Base-by-base conservation (phyloP, 1,140 invertebrate genomes). In the Laodelphax striatellus region DNA sequence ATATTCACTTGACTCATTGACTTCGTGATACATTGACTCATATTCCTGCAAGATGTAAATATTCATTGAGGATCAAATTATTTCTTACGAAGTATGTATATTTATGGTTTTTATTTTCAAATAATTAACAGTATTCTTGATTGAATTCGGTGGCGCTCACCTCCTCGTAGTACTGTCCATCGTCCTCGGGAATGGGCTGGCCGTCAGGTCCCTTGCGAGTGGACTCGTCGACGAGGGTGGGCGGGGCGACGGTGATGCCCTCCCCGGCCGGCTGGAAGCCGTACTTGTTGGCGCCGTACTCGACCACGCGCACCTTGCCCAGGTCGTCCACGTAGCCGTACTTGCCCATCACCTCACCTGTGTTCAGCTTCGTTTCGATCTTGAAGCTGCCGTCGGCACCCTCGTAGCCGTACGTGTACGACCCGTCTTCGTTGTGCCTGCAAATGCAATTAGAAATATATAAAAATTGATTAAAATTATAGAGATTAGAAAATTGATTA, bases 231-330 rank as follows among this genome's bases (percentile, higher is more conserved):
- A 86, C 81, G 6, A 90, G 70, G 0, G 87, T 90, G 44, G 87
- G 86, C 1, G 87, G 87, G 0, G 87, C 85, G 1, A 90, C 86
- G 0, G 86, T 88, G 69, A 91, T 90, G 28, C 87, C 88, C 66
- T 90, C 87, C n/a, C 88, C 88, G 4, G 84, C 78, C 0, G 88
- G 89, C 68, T 89, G 87, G 79, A 92, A 94, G 5, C 90, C 90
- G 64, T 83, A 87, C 67, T 87, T 86, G 69, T 90, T 89, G 19
- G 90, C 90, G 16, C 89, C 89, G 70, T 94, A 94, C 69, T 94
- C 89, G 10, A 94, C 85, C 1, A 90, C 84, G 13, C 88, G 80
- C 1, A 91, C 80, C 71, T 86, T 85, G 44, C 89, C 89, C 1
- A 79, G 77, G 67, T 88, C 86, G 70, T 92, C 90, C 28, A 91